Conservation (phyloP, 2,113 vertebrate species). For the Pontoporia blainvillei region DNA sequence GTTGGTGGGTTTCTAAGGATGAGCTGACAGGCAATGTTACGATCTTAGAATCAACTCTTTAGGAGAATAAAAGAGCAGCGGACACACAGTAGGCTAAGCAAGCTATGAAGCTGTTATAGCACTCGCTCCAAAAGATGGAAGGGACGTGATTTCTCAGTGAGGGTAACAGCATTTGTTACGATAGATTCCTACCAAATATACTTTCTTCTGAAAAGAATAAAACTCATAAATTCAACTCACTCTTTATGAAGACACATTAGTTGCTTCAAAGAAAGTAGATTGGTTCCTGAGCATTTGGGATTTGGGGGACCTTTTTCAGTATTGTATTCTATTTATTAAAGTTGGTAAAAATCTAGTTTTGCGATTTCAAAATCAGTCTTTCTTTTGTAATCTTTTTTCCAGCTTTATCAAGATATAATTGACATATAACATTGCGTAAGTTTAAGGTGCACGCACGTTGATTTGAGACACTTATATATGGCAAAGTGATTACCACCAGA, state of each 20-base stretch:
- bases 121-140: neutral
- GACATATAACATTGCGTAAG: neutral
- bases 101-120: neutral
- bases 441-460: neutral
- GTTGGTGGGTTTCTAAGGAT: neutral
- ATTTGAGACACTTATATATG: neutral
- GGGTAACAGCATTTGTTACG: neutral
- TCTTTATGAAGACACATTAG: neutral
- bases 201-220: neutral
- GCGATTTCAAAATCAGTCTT: neutral
- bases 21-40: neutral
- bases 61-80: neutral
- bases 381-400: neutral
- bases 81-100: neutral
- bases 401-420: neutral
- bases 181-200: neutral
- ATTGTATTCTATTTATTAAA: neutral
- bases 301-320: neutral
- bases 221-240: neutral
- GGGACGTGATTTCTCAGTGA: neutral
- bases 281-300: neutral
- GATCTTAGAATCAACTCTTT: neutral
- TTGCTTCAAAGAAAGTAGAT: neutral
- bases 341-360: neutral
- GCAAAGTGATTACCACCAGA: neutral